A percentile compares a stretch with the other conserved stretches of the same genome.
These are phyloP conservation scores for Eidolon dupreanum DNA, from an alignment of 2,797 vertebrate genomes.

Conservation along the genomic window DNA sequence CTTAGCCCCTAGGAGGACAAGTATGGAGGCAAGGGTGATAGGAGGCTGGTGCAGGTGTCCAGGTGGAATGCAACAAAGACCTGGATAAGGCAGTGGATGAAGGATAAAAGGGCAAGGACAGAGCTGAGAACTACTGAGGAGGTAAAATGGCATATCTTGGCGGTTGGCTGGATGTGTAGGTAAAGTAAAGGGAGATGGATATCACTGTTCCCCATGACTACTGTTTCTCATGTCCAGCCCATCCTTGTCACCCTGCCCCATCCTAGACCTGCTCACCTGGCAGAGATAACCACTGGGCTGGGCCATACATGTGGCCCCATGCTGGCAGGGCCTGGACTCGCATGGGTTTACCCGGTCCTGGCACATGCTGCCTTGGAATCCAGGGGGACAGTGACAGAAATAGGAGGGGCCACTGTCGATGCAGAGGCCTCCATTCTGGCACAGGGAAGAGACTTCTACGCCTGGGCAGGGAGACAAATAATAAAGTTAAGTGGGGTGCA, in stretches of 20 bases:
- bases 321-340: slow-evolving; percentile 73
- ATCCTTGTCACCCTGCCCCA: neutral
- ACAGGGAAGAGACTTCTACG: slow-evolving; percentile 64
- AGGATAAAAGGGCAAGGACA: neutral
- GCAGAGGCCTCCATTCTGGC: slow-evolving; percentile 80
- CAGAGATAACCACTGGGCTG: slow-evolving; percentile 65
- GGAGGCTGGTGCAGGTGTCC: neutral
- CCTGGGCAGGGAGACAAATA: slow-evolving; percentile 47
- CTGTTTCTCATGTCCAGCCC: neutral
- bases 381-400: slow-evolving; percentile 78
- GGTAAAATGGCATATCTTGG: neutral
- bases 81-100: neutral
- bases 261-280: slow-evolving; percentile 64
- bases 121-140: neutral
- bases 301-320: slow-evolving; percentile 73
- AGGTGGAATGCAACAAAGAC: neutral
- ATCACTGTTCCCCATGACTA: neutral
- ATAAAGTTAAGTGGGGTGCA: too few relatives aligned
- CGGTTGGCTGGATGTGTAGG: neutral
- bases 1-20: neutral
- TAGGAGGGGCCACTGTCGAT: slow-evolving; percentile 62
- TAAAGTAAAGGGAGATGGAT: neutral
- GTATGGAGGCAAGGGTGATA: neutral
- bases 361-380: slow-evolving; percentile 79
- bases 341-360: slow-evolving; percentile 71